A percentile compares a stretch with the other conserved stretches of the same genome.
These are phyloP conservation scores for Hyphantria cunea DNA, from an alignment of 1,140 invertebrate genomes.

Conservation along the genomic window DNA sequence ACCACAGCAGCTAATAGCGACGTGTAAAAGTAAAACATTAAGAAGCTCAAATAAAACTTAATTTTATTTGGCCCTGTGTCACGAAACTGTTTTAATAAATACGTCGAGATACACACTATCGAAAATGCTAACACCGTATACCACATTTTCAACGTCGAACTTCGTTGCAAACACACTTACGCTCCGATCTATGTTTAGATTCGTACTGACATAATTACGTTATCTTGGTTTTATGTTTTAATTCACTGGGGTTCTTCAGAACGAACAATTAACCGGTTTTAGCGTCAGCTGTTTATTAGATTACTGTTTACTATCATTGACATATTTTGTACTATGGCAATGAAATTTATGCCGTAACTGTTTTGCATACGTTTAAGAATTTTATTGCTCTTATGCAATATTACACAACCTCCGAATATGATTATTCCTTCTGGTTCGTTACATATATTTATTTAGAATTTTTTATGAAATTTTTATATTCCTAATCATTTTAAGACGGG, in stretches of 20 bases:
- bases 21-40: conserved; percentile 46
- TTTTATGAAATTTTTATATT: too few relatives aligned
- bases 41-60: conserved; percentile 54
- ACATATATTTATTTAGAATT: too few relatives aligned
- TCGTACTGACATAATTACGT: conserved; percentile 41
- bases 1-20: conserved; percentile 46
- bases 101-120: conserved; percentile 43
- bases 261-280: not conserved
- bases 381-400: too few relatives aligned
- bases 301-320: too few relatives aligned
- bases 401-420: too few relatives aligned
- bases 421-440: too few relatives aligned
- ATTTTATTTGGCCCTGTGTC: conserved; percentile 53
- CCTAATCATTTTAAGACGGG: too few relatives aligned
- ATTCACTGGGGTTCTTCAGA: conserved; percentile 6
- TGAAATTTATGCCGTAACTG: not conserved
- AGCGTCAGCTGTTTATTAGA: not conserved
- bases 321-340: not conserved
- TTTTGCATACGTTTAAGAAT: not conserved
- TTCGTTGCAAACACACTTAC: conserved; percentile 25
- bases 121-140: conserved; percentile 44
- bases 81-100: conserved; percentile 48
- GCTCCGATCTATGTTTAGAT: conserved; percentile 29
- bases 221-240: conserved; percentile 25
- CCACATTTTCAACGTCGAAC: conserved; percentile 49